These are phyloP conservation scores for Harmothoe impar DNA, from an alignment of 2,888 invertebrate genomes.

Conservation along the genomic window DNA sequence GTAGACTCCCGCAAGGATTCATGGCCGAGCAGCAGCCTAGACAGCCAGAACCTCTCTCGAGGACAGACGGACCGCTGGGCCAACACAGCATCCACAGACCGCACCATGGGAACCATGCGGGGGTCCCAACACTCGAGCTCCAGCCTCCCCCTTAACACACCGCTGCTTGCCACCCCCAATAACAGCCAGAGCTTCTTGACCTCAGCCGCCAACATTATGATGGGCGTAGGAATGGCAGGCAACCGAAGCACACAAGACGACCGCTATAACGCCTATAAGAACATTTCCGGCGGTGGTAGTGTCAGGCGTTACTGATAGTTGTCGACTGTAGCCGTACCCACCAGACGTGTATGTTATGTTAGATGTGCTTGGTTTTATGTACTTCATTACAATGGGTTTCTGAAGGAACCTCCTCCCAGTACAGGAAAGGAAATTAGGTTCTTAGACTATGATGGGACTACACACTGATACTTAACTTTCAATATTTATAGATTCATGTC, in stretches of 20 bases:
- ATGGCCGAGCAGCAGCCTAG: slow-evolving; percentile 13
- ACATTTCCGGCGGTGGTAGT: slow-evolving; percentile 60
- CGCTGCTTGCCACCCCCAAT: slow-evolving; percentile 61
- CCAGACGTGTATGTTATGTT: not conserved
- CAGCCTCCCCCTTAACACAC: slow-evolving; percentile 53
- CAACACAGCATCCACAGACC: not conserved
- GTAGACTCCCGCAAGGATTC: slow-evolving; percentile 53
- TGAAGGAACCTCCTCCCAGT: too few species aligned
- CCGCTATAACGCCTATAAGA: slow-evolving; percentile 72
- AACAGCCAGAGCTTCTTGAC: slow-evolving; percentile 68
- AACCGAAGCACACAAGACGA: slow-evolving; percentile 66
- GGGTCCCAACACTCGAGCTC: slow-evolving; percentile 33
- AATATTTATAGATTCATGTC: too few species aligned
- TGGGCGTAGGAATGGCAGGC: slow-evolving; percentile 70
- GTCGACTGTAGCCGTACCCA: not conserved
- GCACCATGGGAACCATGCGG: slow-evolving; percentile 16
- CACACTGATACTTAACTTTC: too few species aligned
- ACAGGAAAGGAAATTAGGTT: too few species aligned
- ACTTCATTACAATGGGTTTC: not conserved
- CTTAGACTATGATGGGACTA: too few species aligned
- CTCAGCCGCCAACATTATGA: slow-evolving; percentile 71
- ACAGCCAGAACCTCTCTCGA: not conserved
- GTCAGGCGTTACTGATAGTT: slow-evolving; percentile 9
- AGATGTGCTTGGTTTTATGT: not conserved
- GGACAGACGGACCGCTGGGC: slow-evolving; percentile 63